These are phyloP conservation scores for Crypturellus undulatus DNA, from an alignment of 2,113 vertebrate species.

Conservation along the genomic window DNA sequence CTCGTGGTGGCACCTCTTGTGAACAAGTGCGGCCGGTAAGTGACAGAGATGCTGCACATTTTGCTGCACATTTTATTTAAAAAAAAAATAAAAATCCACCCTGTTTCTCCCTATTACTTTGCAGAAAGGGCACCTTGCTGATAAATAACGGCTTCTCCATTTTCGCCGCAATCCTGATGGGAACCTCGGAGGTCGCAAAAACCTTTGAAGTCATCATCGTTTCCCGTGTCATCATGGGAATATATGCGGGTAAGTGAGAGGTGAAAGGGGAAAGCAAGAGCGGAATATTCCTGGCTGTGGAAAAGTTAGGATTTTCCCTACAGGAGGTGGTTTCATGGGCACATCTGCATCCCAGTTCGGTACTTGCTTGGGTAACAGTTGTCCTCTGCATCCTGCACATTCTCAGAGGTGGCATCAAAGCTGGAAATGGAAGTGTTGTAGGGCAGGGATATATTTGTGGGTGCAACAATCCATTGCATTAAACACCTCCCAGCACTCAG, in stretches of 20 bases:
- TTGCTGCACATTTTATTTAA: too few relatives aligned
- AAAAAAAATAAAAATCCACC: background rate
- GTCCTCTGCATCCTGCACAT: background rate
- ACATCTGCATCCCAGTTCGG: background rate
- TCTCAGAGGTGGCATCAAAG: background rate
- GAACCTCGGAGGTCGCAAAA: slow-evolving; percentile 80
- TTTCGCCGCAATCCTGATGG: slow-evolving; percentile 89
- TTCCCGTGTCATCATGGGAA: slow-evolving; percentile 87
- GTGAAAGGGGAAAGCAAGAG: background rate
- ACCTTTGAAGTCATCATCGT: slow-evolving; percentile 91
- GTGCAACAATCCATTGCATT: background rate
- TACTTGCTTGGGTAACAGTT: background rate
- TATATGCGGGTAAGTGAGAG: slow-evolving; percentile 87
- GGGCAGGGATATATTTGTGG: background rate
- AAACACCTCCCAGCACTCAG: background rate
- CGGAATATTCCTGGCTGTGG: background rate
- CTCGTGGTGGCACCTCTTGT: slow-evolving; percentile 90
- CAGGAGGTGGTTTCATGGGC: background rate
- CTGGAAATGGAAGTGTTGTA: background rate
- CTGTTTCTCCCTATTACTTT: background rate
- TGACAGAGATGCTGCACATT: background rate
- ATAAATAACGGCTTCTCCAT: slow-evolving; percentile 96
- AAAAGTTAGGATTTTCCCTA: background rate
- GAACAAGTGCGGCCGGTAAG: slow-evolving; percentile 89
- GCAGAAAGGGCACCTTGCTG: slow-evolving; percentile 92